Evolutionary conservation across 2,113 vertebrate species (phyloP).

Genomic region (Dascyllus trimaculatus): DNA sequence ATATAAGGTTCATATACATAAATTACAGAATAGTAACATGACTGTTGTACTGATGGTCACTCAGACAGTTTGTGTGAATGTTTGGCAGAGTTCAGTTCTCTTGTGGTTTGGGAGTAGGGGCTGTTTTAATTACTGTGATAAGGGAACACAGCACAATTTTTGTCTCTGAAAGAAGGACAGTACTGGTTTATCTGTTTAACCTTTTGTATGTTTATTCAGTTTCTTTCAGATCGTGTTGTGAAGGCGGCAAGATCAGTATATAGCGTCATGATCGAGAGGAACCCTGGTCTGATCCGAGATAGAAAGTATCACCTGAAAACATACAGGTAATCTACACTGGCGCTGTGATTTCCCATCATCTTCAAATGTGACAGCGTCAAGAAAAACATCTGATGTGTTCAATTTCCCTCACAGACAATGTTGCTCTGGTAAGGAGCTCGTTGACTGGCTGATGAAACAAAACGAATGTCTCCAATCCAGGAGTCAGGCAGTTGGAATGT

Average conservation of each 20-base stretch:
- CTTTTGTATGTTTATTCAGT: constrained; percentile 76
- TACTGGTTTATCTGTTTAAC: not conserved
- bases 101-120: no score
- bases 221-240: constrained; percentile 89
- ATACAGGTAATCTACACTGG: constrained; percentile 83
- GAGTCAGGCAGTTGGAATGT: constrained; percentile 91
- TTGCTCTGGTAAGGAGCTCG: constrained; percentile 92
- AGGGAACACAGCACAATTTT: not conserved
- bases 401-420: constrained; percentile 86
- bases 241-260: constrained; percentile 89
- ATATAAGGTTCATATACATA: no score
- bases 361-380: not conserved
- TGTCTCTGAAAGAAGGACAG: not conserved
- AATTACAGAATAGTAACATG: no score
- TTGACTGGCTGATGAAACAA: constrained; percentile 90
- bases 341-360: no score
- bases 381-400: not conserved
- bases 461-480: constrained; percentile 86
- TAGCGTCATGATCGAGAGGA: constrained; percentile 82
- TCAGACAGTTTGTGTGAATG: no score
- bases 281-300: constrained; percentile 90
- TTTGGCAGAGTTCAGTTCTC: no score
- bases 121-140: not conserved
- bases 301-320: constrained; percentile 93
- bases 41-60: no score